Percentiles rank a stretch among this genome's conserved stretches.
Evolutionary conservation across 2,888 invertebrate species (phyloP).

Genomic region (Tetanocera ferruginea): DNA sequence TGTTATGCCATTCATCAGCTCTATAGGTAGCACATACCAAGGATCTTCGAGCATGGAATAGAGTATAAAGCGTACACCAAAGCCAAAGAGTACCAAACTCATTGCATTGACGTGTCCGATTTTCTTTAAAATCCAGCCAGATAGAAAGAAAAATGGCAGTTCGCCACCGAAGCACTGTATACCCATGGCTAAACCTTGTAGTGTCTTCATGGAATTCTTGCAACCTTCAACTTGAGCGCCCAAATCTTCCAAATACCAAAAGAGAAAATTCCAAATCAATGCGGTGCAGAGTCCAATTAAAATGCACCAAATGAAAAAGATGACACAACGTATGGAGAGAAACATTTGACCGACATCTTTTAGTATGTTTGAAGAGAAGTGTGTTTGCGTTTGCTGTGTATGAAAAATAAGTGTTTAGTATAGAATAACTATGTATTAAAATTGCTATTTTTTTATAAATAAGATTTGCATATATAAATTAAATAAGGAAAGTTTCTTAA

Average conservation of each 20-base stretch:
- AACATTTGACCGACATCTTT: conserved; percentile 79
- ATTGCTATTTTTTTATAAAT: too few relatives aligned
- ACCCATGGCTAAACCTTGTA: conserved; percentile 81
- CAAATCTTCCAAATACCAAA: conserved; percentile 86
- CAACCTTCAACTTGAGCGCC: conserved; percentile 69
- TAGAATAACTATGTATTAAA: too few relatives aligned
- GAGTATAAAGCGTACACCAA: conserved; percentile 83
- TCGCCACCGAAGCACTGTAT: conserved; percentile 89
- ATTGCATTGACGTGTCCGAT: conserved; percentile 87
- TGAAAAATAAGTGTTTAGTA: not conserved
- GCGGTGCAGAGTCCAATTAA: conserved; percentile 87
- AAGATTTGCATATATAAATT: too few relatives aligned
- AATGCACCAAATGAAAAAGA: conserved; percentile 86
- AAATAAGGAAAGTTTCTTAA: too few relatives aligned
- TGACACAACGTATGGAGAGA: conserved; percentile 76
- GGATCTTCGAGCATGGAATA: conserved; percentile 86
- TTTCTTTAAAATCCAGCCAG: conserved; percentile 81
- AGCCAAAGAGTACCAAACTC: conserved; percentile 84
- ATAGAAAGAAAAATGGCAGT: conserved; percentile 88
- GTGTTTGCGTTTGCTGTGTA: conserved; percentile 75
- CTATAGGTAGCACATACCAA: conserved; percentile 88
- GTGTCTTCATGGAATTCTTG: conserved; percentile 76
- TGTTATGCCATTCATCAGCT: conserved; percentile 88
- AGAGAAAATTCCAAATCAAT: conserved; percentile 88
- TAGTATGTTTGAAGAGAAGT: conserved; percentile 77